These are phyloP conservation scores for Bujurquina vittata DNA, from an alignment of 2,113 vertebrate species.

Conservation along the genomic window DNA sequence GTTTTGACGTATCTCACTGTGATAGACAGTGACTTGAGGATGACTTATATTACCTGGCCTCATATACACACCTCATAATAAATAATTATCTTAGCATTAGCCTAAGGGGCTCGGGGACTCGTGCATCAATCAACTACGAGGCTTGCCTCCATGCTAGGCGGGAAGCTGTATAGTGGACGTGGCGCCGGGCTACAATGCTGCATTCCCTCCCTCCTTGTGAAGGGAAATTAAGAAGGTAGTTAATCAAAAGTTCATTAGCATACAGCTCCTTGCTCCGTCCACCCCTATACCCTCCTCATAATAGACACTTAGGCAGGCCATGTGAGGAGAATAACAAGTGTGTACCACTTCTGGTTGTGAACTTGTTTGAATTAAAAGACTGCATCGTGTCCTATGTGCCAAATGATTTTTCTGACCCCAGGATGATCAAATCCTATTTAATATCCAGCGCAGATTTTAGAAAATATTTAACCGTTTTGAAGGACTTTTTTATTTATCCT, in stretches of 20 bases:
- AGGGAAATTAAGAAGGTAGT: conserved; percentile 77
- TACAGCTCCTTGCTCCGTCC: conserved; percentile 56
- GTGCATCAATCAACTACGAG: conserved; percentile 71
- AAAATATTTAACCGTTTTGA: neutral
- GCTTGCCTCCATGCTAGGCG: conserved; percentile 41
- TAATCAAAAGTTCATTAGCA: conserved; percentile 81
- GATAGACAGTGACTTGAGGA: conserved; percentile 51
- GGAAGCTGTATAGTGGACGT: conserved; percentile 22
- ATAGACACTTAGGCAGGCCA: conserved; percentile 56
- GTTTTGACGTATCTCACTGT: conserved; percentile 43
- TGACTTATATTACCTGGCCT: conserved; percentile 43
- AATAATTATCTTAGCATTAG: conserved; percentile 75
- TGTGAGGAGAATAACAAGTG: conserved; percentile 70
- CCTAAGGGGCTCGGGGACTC: conserved; percentile 38
- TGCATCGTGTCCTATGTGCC: neutral
- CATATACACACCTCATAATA: conserved; percentile 46
- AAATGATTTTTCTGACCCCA: conserved; percentile 61
- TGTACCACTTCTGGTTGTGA: conserved; percentile 23
- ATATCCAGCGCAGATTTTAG: neutral
- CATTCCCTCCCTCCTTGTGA: conserved; percentile 59
- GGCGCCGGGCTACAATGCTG: conserved; percentile 33
- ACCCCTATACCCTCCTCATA: conserved; percentile 57
- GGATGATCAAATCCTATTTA: conserved; percentile 16
- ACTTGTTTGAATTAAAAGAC: conserved; percentile 26
- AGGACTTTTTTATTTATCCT: neutral